phyloP scores from a whole-genome alignment of 1,140 invertebrate genomes.

The Copidosoma floridanum region DNA sequence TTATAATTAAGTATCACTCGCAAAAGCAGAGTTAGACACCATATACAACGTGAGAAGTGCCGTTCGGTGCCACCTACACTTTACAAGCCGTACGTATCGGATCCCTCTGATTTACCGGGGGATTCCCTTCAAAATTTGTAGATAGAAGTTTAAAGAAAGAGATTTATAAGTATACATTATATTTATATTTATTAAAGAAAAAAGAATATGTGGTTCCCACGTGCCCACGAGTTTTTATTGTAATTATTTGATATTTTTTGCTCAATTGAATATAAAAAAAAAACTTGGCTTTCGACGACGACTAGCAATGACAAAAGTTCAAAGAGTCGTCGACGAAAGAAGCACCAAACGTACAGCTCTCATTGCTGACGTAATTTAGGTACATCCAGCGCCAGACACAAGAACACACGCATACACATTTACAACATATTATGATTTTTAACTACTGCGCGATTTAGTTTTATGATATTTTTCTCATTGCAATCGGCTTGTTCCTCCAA shows the following conservation, averaged over 20 bases:
- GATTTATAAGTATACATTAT: slow-evolving; percentile 16
- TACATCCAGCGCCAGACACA: slow-evolving; percentile 3
- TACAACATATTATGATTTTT: too few relatives aligned
- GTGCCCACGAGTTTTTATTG: slow-evolving; percentile 4
- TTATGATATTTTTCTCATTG: slow-evolving; percentile 15
- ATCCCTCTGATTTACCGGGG: slow-evolving; percentile 1
- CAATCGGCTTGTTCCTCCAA: slow-evolving; percentile 21
- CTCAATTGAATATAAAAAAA: slow-evolving; percentile 11
- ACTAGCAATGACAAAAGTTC: neutral
- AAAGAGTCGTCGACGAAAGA: neutral
- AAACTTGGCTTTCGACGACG: neutral
- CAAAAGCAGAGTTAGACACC: slow-evolving; percentile 2
- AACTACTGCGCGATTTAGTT: slow-evolving; percentile 17
- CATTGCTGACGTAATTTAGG: slow-evolving; percentile 4
- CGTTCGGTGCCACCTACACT: neutral
- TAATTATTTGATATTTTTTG: slow-evolving; percentile 8
- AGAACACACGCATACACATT: neutral
- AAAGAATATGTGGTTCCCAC: slow-evolving; percentile 9
- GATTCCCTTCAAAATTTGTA: neutral
- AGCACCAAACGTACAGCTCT: neutral
- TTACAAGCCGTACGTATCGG: neutral
- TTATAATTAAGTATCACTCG: neutral
- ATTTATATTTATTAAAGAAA: slow-evolving; percentile 17
- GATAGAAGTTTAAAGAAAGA: slow-evolving; percentile 20
- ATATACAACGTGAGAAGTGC: slow-evolving; percentile 3